A percentile compares a stretch with the other conserved stretches of the same genome.
These are phyloP conservation scores for Globicephala melas DNA, from an alignment of 2,113 vertebrate genomes.

Conservation along the genomic window DNA sequence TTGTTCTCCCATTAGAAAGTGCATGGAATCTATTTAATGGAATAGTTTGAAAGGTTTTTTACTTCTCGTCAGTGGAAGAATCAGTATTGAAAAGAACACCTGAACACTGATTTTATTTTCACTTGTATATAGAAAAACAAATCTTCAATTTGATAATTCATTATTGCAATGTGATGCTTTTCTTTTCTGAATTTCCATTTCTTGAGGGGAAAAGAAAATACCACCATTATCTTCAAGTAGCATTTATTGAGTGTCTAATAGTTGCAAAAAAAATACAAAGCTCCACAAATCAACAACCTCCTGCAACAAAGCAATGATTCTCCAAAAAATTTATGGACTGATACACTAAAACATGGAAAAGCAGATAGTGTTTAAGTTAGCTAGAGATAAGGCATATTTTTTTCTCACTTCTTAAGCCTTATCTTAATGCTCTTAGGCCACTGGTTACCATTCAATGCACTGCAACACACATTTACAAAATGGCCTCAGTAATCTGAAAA, in stretches of 20 bases:
- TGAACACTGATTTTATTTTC: not conserved
- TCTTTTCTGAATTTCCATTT: not conserved
- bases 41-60: not conserved
- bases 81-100: not conserved
- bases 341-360: not conserved
- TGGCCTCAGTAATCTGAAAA: not conserved
- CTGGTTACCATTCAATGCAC: not conserved
- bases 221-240: not conserved
- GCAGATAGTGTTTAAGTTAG: not conserved
- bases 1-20: not conserved
- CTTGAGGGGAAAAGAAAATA: not conserved
- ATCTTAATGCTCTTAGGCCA: not conserved
- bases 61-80: not conserved
- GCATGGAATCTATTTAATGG: not conserved
- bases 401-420: not conserved
- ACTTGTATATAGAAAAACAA: not conserved
- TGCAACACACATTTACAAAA: not conserved
- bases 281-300: not conserved
- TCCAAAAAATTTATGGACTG: not conserved
- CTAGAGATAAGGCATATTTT: not conserved
- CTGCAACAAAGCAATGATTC: not conserved
- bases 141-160: not conserved
- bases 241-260: conserved; percentile 2
- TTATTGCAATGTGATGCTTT: not conserved
- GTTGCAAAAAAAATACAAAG: not conserved